phyloP scores from a whole-genome alignment of 1,140 invertebrate genomes.

The Drosophila seguyi region DNA sequence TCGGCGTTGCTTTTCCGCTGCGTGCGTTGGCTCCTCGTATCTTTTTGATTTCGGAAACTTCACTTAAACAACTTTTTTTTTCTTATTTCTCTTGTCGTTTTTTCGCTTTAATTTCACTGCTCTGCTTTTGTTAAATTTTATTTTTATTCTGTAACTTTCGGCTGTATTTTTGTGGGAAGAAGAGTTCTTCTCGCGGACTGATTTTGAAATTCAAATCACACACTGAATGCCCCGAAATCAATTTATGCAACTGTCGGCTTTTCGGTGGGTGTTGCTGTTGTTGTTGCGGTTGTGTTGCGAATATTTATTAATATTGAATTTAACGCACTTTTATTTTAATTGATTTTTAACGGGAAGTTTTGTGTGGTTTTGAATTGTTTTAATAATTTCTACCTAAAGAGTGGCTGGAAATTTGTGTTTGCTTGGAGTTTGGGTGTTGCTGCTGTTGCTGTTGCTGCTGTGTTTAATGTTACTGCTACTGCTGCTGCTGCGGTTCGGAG shows the following conservation, averaged over 20 bases:
- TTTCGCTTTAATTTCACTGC: conserved; percentile 74
- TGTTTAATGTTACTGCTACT: conserved; percentile 31
- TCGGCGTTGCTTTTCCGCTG: conserved; percentile 29
- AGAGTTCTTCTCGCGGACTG: conserved; percentile 36
- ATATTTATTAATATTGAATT: conserved; percentile 42
- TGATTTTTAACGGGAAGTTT: conserved; percentile 13
- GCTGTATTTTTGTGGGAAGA: conserved; percentile 41
- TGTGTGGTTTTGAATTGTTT: conserved; percentile 3
- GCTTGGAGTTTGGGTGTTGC: conserved; percentile 25
- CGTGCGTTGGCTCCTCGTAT: conserved; percentile 54
- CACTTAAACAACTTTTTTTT: conserved; percentile 64
- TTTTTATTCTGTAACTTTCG: conserved; percentile 24
- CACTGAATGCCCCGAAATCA: conserved; percentile 59
- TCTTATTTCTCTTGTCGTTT: conserved; percentile 14
- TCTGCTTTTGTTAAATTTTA: conserved; percentile 67
- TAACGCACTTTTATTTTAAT: conserved; percentile 54
- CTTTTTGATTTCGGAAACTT: conserved; percentile 71
- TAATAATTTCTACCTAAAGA: conserved; percentile 11
- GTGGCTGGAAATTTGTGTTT: conserved; percentile 14
- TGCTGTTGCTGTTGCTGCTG: conserved; percentile 42
- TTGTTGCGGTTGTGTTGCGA: conserved; percentile 23
- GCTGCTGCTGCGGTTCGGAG: conserved; percentile 41
- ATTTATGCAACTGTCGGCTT: conserved; percentile 69
- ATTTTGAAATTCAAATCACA: conserved; percentile 81
- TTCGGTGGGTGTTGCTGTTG: conserved; percentile 28